These are phyloP conservation scores for Gari tellinella DNA, from an alignment of 2,888 invertebrate species.

Conservation along the genomic window DNA sequence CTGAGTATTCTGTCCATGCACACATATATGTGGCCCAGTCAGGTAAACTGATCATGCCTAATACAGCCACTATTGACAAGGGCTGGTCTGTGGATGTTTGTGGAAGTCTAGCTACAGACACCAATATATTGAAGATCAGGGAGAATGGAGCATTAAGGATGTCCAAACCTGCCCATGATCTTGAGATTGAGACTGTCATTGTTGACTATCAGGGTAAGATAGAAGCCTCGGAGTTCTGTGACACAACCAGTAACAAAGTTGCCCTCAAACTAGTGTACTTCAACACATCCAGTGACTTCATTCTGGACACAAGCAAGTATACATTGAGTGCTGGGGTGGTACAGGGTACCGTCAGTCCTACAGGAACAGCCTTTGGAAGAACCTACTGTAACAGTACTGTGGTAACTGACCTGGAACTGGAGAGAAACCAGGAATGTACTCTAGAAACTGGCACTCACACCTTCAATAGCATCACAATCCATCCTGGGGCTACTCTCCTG, in stretches of 20 bases:
- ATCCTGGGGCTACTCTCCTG: constrained; percentile 62
- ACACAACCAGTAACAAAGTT: constrained; percentile 30
- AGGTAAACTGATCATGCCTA: constrained; percentile 64
- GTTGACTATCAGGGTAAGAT: constrained; percentile 60
- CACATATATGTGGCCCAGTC: constrained; percentile 54
- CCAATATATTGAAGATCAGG: constrained; percentile 49
- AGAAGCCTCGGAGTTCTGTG: constrained; percentile 50
- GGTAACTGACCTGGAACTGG: constrained; percentile 50
- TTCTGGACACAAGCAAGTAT: constrained; percentile 35
- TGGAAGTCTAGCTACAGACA: constrained; percentile 60
- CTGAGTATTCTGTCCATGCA: constrained; percentile 36
- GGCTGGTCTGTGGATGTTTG: constrained; percentile 62
- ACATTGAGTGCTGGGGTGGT: constrained; percentile 14
- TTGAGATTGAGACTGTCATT: constrained; percentile 43
- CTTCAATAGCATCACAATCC: constrained; percentile 58
- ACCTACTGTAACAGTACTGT: constrained; percentile 34
- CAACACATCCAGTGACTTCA: constrained; percentile 47
- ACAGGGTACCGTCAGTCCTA: constrained; percentile 20
- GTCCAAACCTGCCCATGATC: constrained; percentile 54
- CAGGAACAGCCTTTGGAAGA: constrained; percentile 13
- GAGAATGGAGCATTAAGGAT: constrained; percentile 54
- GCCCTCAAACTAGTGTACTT: constrained; percentile 36
- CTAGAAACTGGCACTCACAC: constrained; percentile 52
- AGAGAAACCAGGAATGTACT: constrained; percentile 59
- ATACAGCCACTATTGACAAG: constrained; percentile 56